A percentile compares a stretch with the other conserved stretches of the same genome.
Conservation (phyloP, 2,888 invertebrate genomes). For the Yponomeuta plumbellus region DNA sequence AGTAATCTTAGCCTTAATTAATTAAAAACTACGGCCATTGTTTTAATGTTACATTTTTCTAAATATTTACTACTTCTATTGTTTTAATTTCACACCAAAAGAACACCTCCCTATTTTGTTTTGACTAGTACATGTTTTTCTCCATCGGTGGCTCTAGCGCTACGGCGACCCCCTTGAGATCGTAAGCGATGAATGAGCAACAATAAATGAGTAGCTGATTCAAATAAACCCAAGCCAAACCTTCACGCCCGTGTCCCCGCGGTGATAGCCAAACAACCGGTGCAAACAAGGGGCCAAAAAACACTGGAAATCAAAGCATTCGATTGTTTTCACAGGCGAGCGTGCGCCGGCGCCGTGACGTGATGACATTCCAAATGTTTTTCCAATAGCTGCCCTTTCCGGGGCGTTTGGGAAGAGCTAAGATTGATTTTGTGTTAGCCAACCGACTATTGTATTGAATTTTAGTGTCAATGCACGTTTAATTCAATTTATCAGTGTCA, state of each 20-base stretch:
- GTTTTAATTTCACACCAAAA: too few relatives aligned
- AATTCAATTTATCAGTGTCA: too few relatives aligned
- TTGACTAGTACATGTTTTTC: too few relatives aligned
- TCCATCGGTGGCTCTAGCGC: neutral
- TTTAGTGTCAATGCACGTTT: too few relatives aligned
- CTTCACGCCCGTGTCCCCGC: constrained; percentile 21
- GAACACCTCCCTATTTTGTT: too few relatives aligned
- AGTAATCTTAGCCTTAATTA: too few relatives aligned
- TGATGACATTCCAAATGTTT: constrained; percentile 7
- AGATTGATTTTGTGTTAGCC: neutral
- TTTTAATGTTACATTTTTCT: too few relatives aligned
- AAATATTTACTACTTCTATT: too few relatives aligned
- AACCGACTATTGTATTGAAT: neutral
- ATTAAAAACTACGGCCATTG: too few relatives aligned
- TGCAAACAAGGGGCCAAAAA: constrained; percentile 49
- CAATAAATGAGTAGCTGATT: neutral
- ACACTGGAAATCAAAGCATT: constrained; percentile 38
- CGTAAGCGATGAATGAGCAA: neutral
- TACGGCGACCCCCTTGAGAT: too few relatives aligned
- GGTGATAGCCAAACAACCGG: constrained; percentile 31
- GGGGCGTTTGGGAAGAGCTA: neutral
- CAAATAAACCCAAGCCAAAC: constrained; percentile 1
- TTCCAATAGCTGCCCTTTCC: neutral
- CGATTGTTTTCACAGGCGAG: constrained; percentile 31
- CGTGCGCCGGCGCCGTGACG: constrained; percentile 28